phyloP scores from a whole-genome alignment of 92 coral and sea anemone genomes.

The Heteractis magnifica region DNA sequence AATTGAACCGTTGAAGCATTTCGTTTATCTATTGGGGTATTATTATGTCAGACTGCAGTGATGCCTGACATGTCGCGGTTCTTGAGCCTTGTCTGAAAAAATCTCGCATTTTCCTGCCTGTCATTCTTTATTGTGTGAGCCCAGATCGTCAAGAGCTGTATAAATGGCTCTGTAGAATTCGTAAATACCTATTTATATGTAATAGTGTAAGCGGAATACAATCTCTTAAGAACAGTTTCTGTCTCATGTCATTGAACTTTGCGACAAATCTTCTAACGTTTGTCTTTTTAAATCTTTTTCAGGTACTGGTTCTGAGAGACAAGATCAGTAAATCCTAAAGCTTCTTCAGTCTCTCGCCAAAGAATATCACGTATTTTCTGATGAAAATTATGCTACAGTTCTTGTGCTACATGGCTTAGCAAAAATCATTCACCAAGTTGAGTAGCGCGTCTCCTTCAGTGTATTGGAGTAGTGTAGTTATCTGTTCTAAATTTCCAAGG shows the following conservation, averaged over 20 bases:
- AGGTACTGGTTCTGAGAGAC: neutral
- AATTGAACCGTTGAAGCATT: neutral
- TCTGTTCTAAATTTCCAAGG: neutral
- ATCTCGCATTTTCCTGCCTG: neutral
- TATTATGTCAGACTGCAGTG: neutral
- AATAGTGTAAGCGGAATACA: neutral
- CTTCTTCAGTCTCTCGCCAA: neutral
- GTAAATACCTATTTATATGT: neutral
- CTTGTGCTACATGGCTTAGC: neutral
- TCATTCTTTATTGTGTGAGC: neutral
- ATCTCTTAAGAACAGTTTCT: neutral
- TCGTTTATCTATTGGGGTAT: neutral
- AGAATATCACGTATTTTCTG: neutral
- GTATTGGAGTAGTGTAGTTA: neutral
- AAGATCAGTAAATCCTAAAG: neutral
- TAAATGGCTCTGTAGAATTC: neutral
- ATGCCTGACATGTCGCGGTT: neutral
- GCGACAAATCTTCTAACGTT: conserved; percentile 3
- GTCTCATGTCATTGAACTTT: neutral
- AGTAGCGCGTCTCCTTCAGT: neutral
- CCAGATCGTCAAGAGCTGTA: neutral
- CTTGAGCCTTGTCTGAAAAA: neutral
- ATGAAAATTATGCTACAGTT: neutral
- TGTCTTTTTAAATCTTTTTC: neutral
- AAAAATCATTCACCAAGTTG: neutral